Percentiles rank a stretch among this genome's conserved stretches.
These are phyloP conservation scores for Drosophila ohnishii DNA, from an alignment of 1,140 invertebrate genomes.

Conservation along the genomic window DNA sequence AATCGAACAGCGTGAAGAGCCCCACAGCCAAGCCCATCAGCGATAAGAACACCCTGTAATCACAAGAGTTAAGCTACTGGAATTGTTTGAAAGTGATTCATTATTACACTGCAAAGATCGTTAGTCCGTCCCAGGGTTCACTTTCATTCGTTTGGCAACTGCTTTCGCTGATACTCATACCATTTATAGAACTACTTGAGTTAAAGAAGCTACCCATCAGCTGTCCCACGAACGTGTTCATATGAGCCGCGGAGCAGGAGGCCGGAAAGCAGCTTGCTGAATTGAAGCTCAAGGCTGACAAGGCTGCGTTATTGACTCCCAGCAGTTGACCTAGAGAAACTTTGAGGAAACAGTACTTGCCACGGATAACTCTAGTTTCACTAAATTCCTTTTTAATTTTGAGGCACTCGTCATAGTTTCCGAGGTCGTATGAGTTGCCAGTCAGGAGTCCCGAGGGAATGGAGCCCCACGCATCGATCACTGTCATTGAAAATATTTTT, in stretches of 20 bases:
- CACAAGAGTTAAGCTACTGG: neutral
- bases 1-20: constrained; percentile 37
- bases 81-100: neutral
- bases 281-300: neutral
- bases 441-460: constrained; percentile 19
- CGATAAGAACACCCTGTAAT: constrained; percentile 40
- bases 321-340: neutral
- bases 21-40: constrained; percentile 10
- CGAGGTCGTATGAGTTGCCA: constrained; percentile 45
- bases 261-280: constrained; percentile 10
- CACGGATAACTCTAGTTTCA: constrained; percentile 7
- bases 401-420: constrained; percentile 59
- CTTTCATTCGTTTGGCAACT: constrained; percentile 20
- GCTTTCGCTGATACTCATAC: constrained; percentile 10
- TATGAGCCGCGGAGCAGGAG: constrained; percentile 6
- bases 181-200: neutral
- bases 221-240: neutral
- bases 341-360: constrained; percentile 42
- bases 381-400: constrained; percentile 14
- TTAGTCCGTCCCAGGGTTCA: constrained; percentile 18
- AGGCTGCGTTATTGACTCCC: neutral
- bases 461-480: constrained; percentile 44
- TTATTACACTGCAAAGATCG: constrained; percentile 49
- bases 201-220: neutral
- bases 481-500: neutral